Conservation (phyloP, 2,113 vertebrate genomes). For the Danionella cerebrum region DNA sequence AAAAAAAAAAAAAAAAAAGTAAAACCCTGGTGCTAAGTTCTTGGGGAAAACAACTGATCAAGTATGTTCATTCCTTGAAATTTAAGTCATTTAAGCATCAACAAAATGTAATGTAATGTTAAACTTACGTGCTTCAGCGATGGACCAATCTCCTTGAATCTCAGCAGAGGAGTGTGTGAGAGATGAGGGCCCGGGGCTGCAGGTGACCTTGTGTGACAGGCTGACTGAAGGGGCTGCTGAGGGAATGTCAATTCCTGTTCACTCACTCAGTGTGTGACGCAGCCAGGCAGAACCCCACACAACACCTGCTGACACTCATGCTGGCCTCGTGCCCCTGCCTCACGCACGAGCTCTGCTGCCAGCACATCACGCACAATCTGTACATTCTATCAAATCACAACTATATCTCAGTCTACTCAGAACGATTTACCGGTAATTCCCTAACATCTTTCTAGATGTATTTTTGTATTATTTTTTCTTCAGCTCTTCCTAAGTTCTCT, state of each 20-base stretch:
- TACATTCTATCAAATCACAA: neutral
- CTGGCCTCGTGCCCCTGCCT: conserved; percentile 46
- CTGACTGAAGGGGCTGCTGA: conserved; percentile 62
- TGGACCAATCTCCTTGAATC: neutral
- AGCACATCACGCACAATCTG: conserved; percentile 7
- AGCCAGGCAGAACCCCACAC: conserved; percentile 58
- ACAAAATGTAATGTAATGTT: neutral
- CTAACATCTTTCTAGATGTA: neutral
- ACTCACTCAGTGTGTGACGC: conserved; percentile 20
- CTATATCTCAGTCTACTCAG: neutral
- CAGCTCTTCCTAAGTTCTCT: too few relatives aligned
- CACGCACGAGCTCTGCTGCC: conserved; percentile 3
- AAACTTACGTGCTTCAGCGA: neutral
- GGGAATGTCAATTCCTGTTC: conserved; percentile 57
- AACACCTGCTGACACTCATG: conserved; percentile 60
- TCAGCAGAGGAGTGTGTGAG: neutral
- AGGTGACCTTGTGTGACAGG: conserved; percentile 59
- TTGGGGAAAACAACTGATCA: too few relatives aligned
- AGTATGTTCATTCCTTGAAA: too few relatives aligned
- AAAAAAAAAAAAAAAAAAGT: too few relatives aligned
- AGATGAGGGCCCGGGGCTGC: neutral
- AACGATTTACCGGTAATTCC: neutral
- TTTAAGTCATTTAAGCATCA: too few relatives aligned
- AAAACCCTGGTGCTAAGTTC: too few relatives aligned
- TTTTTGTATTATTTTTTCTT: too few relatives aligned